Evolutionary conservation across 2,888 invertebrate genomes (phyloP), one percentile per base, ranked within the genome.

Genomic region (Philonicus albiceps): DNA sequence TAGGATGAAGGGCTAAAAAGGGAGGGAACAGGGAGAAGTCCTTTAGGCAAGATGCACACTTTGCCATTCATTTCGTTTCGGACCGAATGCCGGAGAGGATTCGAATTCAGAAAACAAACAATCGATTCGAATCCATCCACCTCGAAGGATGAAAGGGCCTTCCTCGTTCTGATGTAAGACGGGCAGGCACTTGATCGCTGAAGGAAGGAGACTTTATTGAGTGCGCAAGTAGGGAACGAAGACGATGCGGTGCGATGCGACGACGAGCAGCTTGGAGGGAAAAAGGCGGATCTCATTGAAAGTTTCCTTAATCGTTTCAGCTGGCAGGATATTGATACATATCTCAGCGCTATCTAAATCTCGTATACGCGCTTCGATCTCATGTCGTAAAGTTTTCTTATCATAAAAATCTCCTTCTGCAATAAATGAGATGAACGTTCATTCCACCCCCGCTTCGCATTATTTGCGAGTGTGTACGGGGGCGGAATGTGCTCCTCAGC

Each of bases 31-130:
- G 22, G 16, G 22, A 83, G 31, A 31, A 73, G 84, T 84, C 73
- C 73, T 84, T 84, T 43, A 84, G 11, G 22, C 13, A 84, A 84
- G 84, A 84, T 84, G 84, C 73, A 84, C 84, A 84, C 84, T 84
- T 73, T 40, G 53, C 72, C 19, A 83, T 83, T 83, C 83, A 83
- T 37, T 72, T 72, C 6, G 34, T 37, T 72, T 72, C 6, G 34
- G 27, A 30, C 73, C 73, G 84, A 84, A 84, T 73, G 5, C 84
- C 34, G 37, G 30, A 31, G 73, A 84, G 73, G 84, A 84, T 84
- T 30, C 30, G 30, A 84, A 84, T 73, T 40, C 73, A 84, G 27
- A 84, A 73, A 84, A 84, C 84, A 84, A 84, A 84, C 84, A 84
- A 84, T 84, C 84, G 81, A 81, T 55, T 30, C 72, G 40, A 55